Evolutionary conservation across 2,113 vertebrate species (phyloP).

Genomic region (Cisticola juncidis): DNA sequence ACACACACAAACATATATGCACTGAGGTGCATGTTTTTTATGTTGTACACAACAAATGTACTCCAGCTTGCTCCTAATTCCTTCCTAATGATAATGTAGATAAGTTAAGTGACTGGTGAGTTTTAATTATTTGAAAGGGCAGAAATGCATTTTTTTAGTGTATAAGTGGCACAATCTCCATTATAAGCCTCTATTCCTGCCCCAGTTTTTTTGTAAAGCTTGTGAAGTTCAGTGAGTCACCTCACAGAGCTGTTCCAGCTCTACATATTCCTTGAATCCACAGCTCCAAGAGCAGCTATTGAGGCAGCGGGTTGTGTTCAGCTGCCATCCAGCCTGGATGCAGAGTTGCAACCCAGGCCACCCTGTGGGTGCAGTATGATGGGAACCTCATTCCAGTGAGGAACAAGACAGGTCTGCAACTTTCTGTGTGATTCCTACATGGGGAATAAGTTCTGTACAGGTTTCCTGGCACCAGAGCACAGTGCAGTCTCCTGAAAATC

Average conservation of each 20-base stretch:
- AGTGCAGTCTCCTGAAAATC: background rate
- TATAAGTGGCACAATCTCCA: background rate
- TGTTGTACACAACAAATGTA: background rate
- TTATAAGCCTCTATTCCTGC: background rate
- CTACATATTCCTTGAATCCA: background rate
- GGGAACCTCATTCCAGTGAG: background rate
- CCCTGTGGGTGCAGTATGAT: background rate
- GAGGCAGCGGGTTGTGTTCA: background rate
- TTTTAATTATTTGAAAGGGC: background rate
- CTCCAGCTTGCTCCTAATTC: background rate
- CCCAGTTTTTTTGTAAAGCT: background rate
- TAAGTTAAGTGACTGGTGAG: background rate
- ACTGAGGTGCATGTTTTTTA: background rate
- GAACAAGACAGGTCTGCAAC: background rate
- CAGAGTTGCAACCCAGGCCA: background rate
- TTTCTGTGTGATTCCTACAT: background rate
- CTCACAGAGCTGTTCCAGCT: background rate
- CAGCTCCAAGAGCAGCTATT: background rate
- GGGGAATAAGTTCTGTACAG: background rate
- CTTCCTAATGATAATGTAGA: background rate
- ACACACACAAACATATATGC: background rate
- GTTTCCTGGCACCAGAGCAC: background rate
- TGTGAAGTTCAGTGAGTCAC: background rate
- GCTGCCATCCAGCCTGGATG: background rate
- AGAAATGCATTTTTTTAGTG: background rate